Percentiles rank a stretch among this genome's conserved stretches.
These are phyloP conservation scores for Ceratotherium simum DNA, from an alignment of 2,113 vertebrate genomes.

Conservation along the genomic window DNA sequence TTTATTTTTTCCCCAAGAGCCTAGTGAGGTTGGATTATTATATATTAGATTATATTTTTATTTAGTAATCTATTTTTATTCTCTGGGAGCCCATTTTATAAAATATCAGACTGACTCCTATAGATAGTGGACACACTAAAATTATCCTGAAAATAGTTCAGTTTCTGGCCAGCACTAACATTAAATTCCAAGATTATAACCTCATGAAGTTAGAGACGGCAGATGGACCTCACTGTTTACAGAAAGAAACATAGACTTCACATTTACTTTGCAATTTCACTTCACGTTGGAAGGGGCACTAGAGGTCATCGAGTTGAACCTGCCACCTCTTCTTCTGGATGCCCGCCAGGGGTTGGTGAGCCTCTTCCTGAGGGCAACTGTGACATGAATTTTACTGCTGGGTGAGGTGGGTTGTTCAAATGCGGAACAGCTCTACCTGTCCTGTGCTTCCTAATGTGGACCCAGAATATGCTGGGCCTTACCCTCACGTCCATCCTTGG, in stretches of 20 bases:
- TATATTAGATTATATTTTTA: background rate
- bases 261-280: background rate
- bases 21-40: background rate
- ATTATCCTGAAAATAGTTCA: background rate
- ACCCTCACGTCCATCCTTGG: background rate
- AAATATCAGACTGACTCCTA: background rate
- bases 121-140: background rate
- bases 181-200: background rate
- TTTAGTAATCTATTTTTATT: conserved; percentile 11
- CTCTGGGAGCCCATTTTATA: background rate
- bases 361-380: background rate
- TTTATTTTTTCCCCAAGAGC: background rate
- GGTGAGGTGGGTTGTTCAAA: background rate
- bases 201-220: background rate
- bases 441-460: background rate
- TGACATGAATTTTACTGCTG: background rate
- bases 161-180: background rate
- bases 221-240: background rate
- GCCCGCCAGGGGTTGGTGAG: background rate
- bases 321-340: background rate
- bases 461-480: background rate
- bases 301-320: background rate
- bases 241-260: background rate
- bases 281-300: background rate
- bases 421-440: background rate